A percentile compares a stretch with the other conserved stretches of the same genome.
phyloP scores from a whole-genome alignment of 2,888 invertebrate genomes.

The Eristalis arbustorum region DNA sequence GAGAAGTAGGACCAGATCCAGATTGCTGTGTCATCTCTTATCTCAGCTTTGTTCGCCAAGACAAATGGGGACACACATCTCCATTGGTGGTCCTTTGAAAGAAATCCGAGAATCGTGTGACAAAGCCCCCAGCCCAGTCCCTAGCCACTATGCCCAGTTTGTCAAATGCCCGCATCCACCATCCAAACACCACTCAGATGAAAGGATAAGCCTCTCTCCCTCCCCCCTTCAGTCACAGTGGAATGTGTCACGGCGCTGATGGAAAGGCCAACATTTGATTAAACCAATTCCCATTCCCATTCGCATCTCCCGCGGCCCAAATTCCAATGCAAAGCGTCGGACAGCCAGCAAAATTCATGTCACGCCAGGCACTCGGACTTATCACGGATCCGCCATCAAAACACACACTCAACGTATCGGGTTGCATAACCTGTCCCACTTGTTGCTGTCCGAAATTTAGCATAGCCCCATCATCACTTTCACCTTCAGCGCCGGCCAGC shows the following conservation, averaged over 20 bases:
- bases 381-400: not conserved
- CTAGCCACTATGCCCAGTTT: not conserved
- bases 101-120: not conserved
- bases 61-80: not conserved
- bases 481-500: not conserved
- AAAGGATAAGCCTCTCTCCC: not conserved
- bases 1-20: too few species aligned
- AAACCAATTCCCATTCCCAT: not conserved
- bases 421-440: constrained; percentile 10
- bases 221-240: not conserved
- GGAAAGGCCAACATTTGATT: not conserved
- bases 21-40: too few species aligned
- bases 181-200: not conserved
- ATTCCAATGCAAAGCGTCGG: not conserved
- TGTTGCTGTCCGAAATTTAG: not conserved
- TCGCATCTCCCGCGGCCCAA: constrained; percentile 2
- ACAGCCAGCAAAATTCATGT: not conserved
- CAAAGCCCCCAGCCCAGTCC: not conserved
- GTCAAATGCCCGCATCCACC: not conserved
- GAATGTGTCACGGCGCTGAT: not conserved
- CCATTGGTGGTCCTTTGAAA: not conserved
- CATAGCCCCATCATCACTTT: constrained; percentile 2
- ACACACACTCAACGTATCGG: not conserved
- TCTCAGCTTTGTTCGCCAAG: too few species aligned
- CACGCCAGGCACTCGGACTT: not conserved